Evolutionary conservation across 2,888 invertebrate species (phyloP), one percentile per base, ranked within the genome.

Genomic region (Punctoribates punctum): DNA sequence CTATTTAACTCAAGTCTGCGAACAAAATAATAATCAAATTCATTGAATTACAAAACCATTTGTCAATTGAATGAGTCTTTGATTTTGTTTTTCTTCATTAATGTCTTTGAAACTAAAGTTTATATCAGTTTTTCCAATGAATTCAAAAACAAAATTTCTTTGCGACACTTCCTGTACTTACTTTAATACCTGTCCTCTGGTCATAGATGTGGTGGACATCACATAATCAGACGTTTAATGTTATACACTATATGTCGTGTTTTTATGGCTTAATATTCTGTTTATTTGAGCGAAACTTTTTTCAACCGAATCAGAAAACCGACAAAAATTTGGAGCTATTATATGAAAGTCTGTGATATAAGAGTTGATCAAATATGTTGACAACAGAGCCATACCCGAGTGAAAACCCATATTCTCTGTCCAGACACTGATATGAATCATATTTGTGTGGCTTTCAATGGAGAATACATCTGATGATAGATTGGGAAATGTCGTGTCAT

Each of bases 391-490:
- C 20, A 25, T 2, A 54, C 6, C 15, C 4, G 54, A 54, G 54
- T 54, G 8, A 54, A 54, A 54, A 54, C 6, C 4, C n/a, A 54
- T 6, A 54, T 20, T 8, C 20, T 54, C 5, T 54, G 8, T n/a
- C n/a, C 20, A 57, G 57, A 57, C 57, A 57, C 25, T 15, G 57
- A 57, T 57, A 57, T 57, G 25, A 57, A 57, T 25, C 54, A 54
- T 54, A 54, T 34, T 34, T 54, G 57, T 25, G 11, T 57, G 57
- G 23, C 57, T 57, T 25, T 23, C 13, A 57, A 23, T 2, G 57
- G 9, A 25, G 48, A 13, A 57, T 57, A 25, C 15, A 20, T 57
- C 20, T 17, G 25, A 11, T 54, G n/a, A 54, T 54, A 54, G 17
- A 20, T 57, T 11, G 25, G 25, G 9, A 13, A 48, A 17, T 15